Conservation (phyloP, 2,888 invertebrate species). For the Xanthia togata region DNA sequence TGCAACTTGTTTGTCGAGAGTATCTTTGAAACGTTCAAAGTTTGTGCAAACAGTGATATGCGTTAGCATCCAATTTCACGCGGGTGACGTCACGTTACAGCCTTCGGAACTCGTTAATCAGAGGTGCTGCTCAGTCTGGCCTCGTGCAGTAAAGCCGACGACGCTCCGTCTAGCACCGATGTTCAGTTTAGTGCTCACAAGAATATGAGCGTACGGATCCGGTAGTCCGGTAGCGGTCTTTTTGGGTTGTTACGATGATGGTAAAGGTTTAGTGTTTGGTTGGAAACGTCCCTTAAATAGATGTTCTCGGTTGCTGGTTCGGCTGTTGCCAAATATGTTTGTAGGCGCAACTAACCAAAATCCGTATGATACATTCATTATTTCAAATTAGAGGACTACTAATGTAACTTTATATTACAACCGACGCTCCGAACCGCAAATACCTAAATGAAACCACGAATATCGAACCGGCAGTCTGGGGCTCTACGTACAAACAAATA, state of each 20-base stretch:
- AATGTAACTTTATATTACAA: slow-evolving; percentile 46
- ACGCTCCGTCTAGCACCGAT: slow-evolving; percentile 14
- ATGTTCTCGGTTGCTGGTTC: background rate
- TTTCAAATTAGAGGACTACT: slow-evolving; percentile 44
- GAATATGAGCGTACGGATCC: slow-evolving; percentile 1
- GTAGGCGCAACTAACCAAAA: slow-evolving; percentile 15
- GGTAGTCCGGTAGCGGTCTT: background rate
- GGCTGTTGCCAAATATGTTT: background rate
- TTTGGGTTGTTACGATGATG: background rate
- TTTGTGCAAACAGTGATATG: slow-evolving; percentile 64
- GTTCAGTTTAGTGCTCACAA: slow-evolving; percentile 6
- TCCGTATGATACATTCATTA: slow-evolving; percentile 37
- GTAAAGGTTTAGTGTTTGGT: background rate
- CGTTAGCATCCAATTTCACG: slow-evolving; percentile 68
- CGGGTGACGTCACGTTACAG: slow-evolving; percentile 57
- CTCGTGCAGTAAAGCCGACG: slow-evolving; percentile 17
- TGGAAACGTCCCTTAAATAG: background rate
- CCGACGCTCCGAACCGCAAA: slow-evolving; percentile 43
- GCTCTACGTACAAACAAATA: slow-evolving; percentile 44
- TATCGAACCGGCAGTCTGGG: slow-evolving; percentile 35
- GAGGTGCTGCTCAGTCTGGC: slow-evolving; percentile 33
- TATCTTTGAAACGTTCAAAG: slow-evolving; percentile 61
- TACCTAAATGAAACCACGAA: slow-evolving; percentile 57
- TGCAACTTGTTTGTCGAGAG: slow-evolving; percentile 59
- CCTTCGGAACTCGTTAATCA: slow-evolving; percentile 54